These are phyloP conservation scores for Dryobota labecula DNA, from an alignment of 2,888 invertebrate genomes.

Conservation along the genomic window DNA sequence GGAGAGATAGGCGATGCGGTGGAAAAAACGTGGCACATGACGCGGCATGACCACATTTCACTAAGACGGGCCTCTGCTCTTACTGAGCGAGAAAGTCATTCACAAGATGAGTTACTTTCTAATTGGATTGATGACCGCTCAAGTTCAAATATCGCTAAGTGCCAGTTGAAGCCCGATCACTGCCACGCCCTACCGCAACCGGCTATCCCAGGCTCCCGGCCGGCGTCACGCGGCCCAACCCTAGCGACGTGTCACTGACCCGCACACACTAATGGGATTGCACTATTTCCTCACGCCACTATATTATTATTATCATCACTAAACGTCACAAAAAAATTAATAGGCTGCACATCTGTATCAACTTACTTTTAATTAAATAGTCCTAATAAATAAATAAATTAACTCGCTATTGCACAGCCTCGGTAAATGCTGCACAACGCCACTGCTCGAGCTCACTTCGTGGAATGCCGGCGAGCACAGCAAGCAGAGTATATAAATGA, in stretches of 20 bases:
- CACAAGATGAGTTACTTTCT: slow-evolving; percentile 77
- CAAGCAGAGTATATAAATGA: slow-evolving; percentile 90
- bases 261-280: slow-evolving; percentile 81
- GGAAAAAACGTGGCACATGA: slow-evolving; percentile 83
- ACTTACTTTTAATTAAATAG: slow-evolving; percentile 90
- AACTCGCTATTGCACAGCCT: slow-evolving; percentile 90
- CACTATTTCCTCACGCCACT: slow-evolving; percentile 77
- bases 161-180: slow-evolving; percentile 70
- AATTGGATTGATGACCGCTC: slow-evolving; percentile 69
- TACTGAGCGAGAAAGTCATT: slow-evolving; percentile 79
- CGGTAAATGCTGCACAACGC: slow-evolving; percentile 86
- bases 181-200: slow-evolving; percentile 90
- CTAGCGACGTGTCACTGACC: slow-evolving; percentile 85
- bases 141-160: slow-evolving; percentile 58
- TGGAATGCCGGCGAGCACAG: slow-evolving; percentile 88
- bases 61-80: slow-evolving; percentile 70
- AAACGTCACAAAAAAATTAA: slow-evolving; percentile 73
- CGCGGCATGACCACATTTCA: slow-evolving; percentile 76
- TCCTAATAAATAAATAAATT: slow-evolving; percentile 90
- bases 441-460: slow-evolving; percentile 88
- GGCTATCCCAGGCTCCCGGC: slow-evolving; percentile 80
- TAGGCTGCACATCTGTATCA: slow-evolving; percentile 71
- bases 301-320: slow-evolving; percentile 68
- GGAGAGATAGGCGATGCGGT: slow-evolving; percentile 76
- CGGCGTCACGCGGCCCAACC: slow-evolving; percentile 74